These are phyloP conservation scores for Hippocampus zosterae DNA, from an alignment of 2,113 vertebrate genomes.

Conservation along the genomic window DNA sequence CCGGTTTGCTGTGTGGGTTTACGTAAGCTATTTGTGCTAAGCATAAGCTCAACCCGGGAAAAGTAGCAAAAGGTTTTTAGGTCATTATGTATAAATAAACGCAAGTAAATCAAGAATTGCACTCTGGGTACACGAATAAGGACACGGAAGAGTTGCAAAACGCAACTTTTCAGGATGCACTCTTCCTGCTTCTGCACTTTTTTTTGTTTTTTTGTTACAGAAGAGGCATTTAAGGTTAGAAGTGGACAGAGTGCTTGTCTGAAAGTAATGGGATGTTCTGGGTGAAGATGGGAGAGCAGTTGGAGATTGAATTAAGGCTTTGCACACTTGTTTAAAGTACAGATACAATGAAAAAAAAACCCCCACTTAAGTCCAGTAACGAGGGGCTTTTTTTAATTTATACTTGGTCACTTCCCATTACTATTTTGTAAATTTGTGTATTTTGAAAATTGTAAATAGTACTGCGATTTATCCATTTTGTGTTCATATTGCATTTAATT, in stretches of 20 bases:
- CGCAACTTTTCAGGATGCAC: conserved; percentile 1
- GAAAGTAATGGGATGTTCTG: background rate
- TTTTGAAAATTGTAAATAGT: no score
- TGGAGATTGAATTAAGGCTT: conserved; percentile 3
- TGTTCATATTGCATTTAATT: no score
- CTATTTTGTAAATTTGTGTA: no score
- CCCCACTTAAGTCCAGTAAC: no score
- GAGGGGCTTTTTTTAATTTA: no score
- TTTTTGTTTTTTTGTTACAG: background rate
- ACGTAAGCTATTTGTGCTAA: background rate
- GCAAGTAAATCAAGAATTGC: background rate
- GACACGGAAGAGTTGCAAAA: background rate
- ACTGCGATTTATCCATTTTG: no score
- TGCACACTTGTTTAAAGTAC: background rate
- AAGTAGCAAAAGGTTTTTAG: background rate
- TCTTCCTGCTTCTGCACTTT: background rate
- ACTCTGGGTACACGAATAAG: background rate
- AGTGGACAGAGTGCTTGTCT: background rate
- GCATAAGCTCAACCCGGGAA: conserved; percentile 1
- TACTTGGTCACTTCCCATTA: background rate
- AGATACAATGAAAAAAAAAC: background rate
- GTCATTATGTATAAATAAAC: conserved; percentile 2
- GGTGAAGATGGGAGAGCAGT: background rate
- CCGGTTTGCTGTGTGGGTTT: background rate
- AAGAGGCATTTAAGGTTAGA: background rate